A percentile compares a stretch with the other conserved stretches of the same genome.
These are phyloP conservation scores for Rattus rattus DNA, from an alignment of 2,113 vertebrate species.

Conservation along the genomic window DNA sequence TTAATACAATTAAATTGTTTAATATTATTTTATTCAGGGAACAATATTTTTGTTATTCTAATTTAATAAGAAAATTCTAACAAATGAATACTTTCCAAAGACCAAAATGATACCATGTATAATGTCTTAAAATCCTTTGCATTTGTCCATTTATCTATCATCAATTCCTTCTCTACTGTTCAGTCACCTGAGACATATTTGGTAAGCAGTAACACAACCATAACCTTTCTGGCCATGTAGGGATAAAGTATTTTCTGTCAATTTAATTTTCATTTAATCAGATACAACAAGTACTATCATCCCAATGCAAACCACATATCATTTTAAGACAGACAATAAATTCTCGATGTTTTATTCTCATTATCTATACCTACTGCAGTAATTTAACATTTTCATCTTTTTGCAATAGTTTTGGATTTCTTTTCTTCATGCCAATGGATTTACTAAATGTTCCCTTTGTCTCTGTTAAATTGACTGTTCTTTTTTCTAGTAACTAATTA, in stretches of 20 bases:
- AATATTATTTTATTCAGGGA: slow-evolving; percentile 28
- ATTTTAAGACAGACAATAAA: background rate
- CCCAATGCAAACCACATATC: background rate
- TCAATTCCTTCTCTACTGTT: background rate
- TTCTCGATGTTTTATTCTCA: background rate
- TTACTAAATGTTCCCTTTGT: background rate
- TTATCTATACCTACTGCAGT: background rate
- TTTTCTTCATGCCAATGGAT: background rate
- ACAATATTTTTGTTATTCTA: background rate
- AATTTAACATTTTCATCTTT: background rate
- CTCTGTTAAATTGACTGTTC: background rate
- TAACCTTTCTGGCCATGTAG: background rate
- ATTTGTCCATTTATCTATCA: background rate
- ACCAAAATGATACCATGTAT: background rate
- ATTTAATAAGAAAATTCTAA: background rate
- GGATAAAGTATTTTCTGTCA: background rate
- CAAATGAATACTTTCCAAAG: background rate
- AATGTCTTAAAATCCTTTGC: background rate
- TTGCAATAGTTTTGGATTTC: background rate
- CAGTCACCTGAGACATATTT: background rate
- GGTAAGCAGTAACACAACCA: background rate
- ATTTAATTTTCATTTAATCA: background rate
- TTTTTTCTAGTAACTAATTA: background rate
- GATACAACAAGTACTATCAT: background rate
- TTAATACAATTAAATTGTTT: background rate